Evolutionary conservation across 2,797 vertebrate genomes (phyloP).

Genomic region (Austrolebias charrua): DNA sequence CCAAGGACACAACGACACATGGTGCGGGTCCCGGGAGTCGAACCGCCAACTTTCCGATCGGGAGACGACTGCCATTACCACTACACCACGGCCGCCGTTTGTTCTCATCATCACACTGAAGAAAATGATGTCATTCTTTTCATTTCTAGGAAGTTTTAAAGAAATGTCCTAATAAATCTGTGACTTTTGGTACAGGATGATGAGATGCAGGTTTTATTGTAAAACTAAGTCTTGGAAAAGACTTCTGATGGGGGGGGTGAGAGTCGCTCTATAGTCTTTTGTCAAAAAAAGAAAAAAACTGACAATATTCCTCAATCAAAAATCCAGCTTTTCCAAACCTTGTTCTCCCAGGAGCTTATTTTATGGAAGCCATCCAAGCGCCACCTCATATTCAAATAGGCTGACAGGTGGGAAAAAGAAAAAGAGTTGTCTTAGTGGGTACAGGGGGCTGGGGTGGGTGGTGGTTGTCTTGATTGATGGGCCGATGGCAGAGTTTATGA

Average conservation of each 20-base stretch:
- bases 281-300: conserved; percentile 34
- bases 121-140: conserved; percentile 41
- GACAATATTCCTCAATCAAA: conserved; percentile 65
- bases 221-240: conserved; percentile 32
- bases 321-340: conserved; percentile 50
- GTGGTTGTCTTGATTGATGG: conserved; percentile 4
- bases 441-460: conserved; percentile 1
- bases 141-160: conserved; percentile 53
- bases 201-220: conserved; percentile 14
- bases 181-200: conserved; percentile 24
- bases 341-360: conserved; percentile 68
- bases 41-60: too few species aligned
- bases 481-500: conserved; percentile 69
- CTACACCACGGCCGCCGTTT: too few species aligned
- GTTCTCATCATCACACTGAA: conserved; percentile 60
- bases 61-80: too few species aligned
- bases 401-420: conserved; percentile 69
- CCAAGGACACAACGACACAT: too few species aligned
- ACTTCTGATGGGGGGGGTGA: too few species aligned
- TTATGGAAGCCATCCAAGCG: conserved; percentile 67
- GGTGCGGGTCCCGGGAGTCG: too few species aligned
- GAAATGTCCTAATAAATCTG: conserved; percentile 29
- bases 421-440: neutral
- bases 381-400: conserved; percentile 73
- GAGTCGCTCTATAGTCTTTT: conserved; percentile 41